A percentile compares a stretch with the other conserved stretches of the same genome.
Evolutionary conservation across 2,113 vertebrate genomes (phyloP).

Genomic region (Formicarius rufipectus): DNA sequence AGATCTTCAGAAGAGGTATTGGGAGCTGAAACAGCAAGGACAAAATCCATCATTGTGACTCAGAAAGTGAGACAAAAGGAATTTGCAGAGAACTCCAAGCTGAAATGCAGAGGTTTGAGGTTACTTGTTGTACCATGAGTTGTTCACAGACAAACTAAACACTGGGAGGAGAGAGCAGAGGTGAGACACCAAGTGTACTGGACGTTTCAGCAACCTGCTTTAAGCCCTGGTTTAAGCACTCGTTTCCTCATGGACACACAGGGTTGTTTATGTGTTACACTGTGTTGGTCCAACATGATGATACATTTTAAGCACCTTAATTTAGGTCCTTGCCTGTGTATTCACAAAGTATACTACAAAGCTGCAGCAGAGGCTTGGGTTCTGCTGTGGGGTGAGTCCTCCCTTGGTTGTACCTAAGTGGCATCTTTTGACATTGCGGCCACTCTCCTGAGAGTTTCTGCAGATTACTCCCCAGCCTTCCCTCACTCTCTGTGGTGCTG

Average conservation of each 20-base stretch:
- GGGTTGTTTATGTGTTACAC: neutral
- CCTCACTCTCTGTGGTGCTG: accelerated
- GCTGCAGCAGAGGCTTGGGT: neutral
- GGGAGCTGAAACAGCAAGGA: neutral
- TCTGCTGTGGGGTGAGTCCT: neutral
- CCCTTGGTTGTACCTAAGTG: accelerated
- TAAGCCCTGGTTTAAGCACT: neutral
- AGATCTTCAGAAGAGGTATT: neutral
- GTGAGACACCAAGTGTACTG: accelerated
- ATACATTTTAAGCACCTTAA: neutral
- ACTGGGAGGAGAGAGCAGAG: neutral
- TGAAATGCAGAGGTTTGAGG: neutral
- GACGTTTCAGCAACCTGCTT: neutral
- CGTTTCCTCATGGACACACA: neutral
- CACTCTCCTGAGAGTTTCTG: neutral
- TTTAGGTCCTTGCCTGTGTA: neutral
- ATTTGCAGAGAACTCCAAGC: neutral
- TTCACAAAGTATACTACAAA: neutral
- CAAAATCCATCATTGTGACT: neutral
- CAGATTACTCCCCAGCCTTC: neutral
- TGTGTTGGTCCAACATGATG: accelerated
- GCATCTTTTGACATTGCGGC: neutral
- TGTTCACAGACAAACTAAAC: neutral
- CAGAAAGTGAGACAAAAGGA: neutral
- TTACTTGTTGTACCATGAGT: accelerated